A percentile compares a stretch with the other conserved stretches of the same genome.
phyloP scores from a whole-genome alignment of 2,113 vertebrate species.

The Cinclus cinclus region DNA sequence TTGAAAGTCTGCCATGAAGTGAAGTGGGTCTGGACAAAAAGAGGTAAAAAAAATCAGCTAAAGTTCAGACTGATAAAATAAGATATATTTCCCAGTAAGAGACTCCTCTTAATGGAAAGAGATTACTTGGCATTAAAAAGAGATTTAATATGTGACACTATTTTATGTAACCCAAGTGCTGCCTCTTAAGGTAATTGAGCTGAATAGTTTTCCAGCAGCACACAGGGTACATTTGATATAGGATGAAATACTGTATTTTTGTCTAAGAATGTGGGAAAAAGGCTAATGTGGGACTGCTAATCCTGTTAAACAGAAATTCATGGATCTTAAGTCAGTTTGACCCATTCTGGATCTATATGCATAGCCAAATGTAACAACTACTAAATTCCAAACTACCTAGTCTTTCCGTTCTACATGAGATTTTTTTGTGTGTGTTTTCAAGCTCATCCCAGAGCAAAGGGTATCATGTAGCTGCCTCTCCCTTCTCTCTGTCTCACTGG shows the following conservation, averaged over 20 bases:
- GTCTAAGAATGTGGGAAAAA: not conserved
- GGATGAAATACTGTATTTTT: constrained; percentile 1
- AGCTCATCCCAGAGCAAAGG: not conserved
- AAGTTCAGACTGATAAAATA: constrained; percentile 63
- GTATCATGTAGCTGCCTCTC: not conserved
- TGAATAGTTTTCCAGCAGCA: constrained; percentile 46
- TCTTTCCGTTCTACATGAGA: not conserved
- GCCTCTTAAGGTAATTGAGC: constrained; percentile 24
- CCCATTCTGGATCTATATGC: not conserved
- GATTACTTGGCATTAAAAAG: constrained; percentile 3
- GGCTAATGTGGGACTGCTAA: not conserved
- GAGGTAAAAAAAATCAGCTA: not conserved
- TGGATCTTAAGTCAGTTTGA: not conserved
- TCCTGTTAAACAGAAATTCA: not conserved
- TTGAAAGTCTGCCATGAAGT: not conserved
- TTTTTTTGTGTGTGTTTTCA: not conserved
- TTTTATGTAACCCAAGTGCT: not conserved
- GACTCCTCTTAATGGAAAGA: not conserved
- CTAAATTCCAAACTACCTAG: not conserved
- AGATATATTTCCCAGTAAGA: constrained; percentile 10
- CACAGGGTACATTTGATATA: not conserved
- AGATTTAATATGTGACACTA: constrained; percentile 8
- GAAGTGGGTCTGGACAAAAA: constrained; percentile 22
- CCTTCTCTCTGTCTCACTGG: not conserved
- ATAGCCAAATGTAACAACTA: not conserved